Evolutionary conservation across 1,140 invertebrate genomes (phyloP).

Genomic region (Cotesia chilonis): DNA sequence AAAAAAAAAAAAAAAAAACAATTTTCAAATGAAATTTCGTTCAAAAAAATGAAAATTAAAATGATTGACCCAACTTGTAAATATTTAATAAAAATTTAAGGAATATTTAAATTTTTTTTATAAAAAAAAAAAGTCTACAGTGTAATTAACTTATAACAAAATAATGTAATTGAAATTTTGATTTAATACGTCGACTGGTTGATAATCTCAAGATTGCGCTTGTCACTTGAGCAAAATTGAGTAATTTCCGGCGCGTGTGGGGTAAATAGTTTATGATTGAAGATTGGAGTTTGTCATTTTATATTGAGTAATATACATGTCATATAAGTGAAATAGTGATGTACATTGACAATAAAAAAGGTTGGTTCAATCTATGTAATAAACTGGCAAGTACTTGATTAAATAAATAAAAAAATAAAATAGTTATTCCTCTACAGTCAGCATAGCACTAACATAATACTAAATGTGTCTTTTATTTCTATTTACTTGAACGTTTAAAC

Average conservation of each 20-base stretch:
- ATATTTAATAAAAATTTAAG: too few species aligned
- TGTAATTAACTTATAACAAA: constrained; percentile 21
- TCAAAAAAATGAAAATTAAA: too few species aligned
- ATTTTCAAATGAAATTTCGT: too few species aligned
- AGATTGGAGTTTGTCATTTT: neutral
- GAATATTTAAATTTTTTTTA: too few species aligned
- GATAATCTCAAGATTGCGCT: constrained; percentile 36
- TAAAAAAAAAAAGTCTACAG: too few species aligned
- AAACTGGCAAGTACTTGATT: neutral
- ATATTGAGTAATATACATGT: too few species aligned
- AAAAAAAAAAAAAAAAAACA: too few species aligned
- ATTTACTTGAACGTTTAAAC: neutral
- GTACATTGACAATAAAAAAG: neutral
- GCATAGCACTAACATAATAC: neutral
- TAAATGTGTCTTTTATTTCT: neutral
- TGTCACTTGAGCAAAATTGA: constrained; percentile 34
- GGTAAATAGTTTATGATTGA: constrained; percentile 13
- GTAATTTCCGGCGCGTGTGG: constrained; percentile 33
- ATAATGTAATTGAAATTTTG: constrained; percentile 8
- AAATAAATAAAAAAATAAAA: neutral
- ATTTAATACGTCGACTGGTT: constrained; percentile 28
- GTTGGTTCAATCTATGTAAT: neutral
- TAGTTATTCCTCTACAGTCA: neutral
- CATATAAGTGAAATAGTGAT: constrained; percentile 21
- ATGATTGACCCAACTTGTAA: too few species aligned